Evolutionary conservation across 2,797 vertebrate species (phyloP).

Genomic region (Phoebastria nigripes): DNA sequence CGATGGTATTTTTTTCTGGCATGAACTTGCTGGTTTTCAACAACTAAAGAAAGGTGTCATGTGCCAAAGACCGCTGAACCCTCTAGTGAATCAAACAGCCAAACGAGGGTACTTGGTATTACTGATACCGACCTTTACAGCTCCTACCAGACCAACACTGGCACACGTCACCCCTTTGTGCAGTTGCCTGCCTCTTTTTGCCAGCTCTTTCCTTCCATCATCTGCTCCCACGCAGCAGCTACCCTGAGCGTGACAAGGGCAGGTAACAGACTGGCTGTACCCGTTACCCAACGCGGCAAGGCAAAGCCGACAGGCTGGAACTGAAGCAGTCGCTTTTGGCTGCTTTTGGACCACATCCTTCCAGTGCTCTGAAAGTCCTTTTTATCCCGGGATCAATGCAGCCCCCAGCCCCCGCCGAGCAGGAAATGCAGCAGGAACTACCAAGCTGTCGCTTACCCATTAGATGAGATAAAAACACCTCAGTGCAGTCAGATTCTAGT

Average conservation of each 20-base stretch:
- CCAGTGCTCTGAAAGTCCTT: slow-evolving; percentile 49
- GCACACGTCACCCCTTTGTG: neutral
- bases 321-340: neutral
- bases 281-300: neutral
- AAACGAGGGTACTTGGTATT: rapidly evolving
- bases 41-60: neutral
- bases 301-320: neutral
- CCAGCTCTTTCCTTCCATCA: neutral
- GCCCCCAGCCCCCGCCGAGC: slow-evolving; percentile 16
- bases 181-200: neutral
- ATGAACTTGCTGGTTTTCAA: neutral
- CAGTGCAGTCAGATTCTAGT: slow-evolving; percentile 30
- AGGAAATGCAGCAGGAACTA: slow-evolving; percentile 62
- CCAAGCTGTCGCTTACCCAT: neutral
- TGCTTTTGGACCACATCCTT: neutral
- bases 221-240: neutral
- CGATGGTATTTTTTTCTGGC: neutral
- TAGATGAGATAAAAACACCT: slow-evolving; percentile 63
- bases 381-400: slow-evolving; percentile 59
- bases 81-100: neutral
- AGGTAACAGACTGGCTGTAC: neutral
- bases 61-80: neutral
- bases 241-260: neutral
- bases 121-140: neutral
- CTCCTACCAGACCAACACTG: neutral